phyloP scores from a whole-genome alignment of 2,797 vertebrate genomes.

The Myoxocephalus aenaeus region DNA sequence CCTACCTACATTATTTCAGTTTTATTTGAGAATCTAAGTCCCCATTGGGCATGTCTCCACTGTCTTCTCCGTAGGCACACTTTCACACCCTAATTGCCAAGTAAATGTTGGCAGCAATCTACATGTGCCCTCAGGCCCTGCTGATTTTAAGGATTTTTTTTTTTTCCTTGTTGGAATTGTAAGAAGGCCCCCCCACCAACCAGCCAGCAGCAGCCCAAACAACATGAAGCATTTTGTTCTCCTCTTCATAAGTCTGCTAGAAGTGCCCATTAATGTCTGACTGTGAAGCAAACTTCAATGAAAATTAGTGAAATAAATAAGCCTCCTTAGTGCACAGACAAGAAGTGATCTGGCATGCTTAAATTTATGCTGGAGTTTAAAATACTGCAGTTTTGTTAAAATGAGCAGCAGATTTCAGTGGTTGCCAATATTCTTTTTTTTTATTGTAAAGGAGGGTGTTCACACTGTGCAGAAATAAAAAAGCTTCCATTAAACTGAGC shows the following conservation, averaged over 20 bases:
- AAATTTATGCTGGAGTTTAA: slow-evolving; percentile 50
- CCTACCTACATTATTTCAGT: neutral
- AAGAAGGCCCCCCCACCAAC: neutral
- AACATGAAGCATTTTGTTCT: slow-evolving; percentile 22
- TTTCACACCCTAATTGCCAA: slow-evolving; percentile 60
- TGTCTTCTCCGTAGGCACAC: slow-evolving; percentile 25
- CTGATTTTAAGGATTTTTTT: slow-evolving; percentile 41
- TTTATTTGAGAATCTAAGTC: slow-evolving; percentile 11
- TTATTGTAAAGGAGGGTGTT: slow-evolving; percentile 29
- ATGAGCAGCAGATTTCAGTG: slow-evolving; percentile 24
- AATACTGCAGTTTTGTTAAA: slow-evolving; percentile 41
- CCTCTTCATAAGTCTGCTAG: slow-evolving; percentile 9
- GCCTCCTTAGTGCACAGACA: neutral
- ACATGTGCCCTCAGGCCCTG: slow-evolving; percentile 50
- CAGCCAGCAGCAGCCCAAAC: slow-evolving; percentile 21
- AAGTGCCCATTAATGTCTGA: slow-evolving; percentile 26
- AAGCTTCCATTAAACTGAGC: slow-evolving; percentile 27
- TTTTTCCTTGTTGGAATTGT: slow-evolving; percentile 28
- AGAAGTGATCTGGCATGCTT: slow-evolving; percentile 27
- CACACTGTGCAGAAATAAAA: slow-evolving; percentile 20
- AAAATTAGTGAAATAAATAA: slow-evolving; percentile 42
- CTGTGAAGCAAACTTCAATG: slow-evolving; percentile 42
- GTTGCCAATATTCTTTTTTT: slow-evolving; percentile 24
- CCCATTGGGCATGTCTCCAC: slow-evolving; percentile 4
- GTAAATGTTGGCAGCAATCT: slow-evolving; percentile 52